phyloP scores from a whole-genome alignment of 2,888 invertebrate species.

The Idaea dimidiata region DNA sequence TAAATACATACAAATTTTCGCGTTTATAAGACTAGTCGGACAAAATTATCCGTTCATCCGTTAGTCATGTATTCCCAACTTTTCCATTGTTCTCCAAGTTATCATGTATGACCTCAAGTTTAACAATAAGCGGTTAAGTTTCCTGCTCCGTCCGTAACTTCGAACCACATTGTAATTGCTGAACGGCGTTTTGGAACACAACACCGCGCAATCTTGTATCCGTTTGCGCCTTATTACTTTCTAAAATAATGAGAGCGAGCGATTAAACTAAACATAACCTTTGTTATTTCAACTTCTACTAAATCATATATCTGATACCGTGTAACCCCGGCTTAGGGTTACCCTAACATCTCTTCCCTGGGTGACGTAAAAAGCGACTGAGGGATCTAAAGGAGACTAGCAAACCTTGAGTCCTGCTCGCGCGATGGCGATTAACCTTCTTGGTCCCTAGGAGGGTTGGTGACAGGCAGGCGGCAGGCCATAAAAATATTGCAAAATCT shows the following conservation, averaged over 20 bases:
- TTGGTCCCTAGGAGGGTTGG: too few relatives aligned
- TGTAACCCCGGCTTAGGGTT: too few relatives aligned
- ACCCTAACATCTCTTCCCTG: too few relatives aligned
- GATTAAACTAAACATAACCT: background rate
- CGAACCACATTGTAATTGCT: background rate
- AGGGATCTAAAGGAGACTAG: too few relatives aligned
- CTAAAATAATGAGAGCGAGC: constrained; percentile 4
- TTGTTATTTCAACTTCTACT: constrained; percentile 1
- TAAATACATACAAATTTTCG: too few relatives aligned
- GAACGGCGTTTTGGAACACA: background rate
- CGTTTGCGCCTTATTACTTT: background rate
- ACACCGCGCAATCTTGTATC: background rate
- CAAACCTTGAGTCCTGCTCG: too few relatives aligned
- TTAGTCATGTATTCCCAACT: background rate
- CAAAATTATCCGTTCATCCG: background rate
- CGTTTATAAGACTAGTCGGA: too few relatives aligned
- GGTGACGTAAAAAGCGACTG: too few relatives aligned
- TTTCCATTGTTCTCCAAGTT: background rate
- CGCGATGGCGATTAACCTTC: too few relatives aligned
- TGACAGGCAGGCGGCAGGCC: too few relatives aligned
- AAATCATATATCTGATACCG: too few relatives aligned
- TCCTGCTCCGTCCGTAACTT: background rate
- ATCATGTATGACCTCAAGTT: background rate
- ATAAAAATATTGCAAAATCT: too few relatives aligned
- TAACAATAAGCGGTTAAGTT: background rate